These are phyloP conservation scores for Australoheros scitulus DNA, from an alignment of 2,113 vertebrate species.

Conservation along the genomic window DNA sequence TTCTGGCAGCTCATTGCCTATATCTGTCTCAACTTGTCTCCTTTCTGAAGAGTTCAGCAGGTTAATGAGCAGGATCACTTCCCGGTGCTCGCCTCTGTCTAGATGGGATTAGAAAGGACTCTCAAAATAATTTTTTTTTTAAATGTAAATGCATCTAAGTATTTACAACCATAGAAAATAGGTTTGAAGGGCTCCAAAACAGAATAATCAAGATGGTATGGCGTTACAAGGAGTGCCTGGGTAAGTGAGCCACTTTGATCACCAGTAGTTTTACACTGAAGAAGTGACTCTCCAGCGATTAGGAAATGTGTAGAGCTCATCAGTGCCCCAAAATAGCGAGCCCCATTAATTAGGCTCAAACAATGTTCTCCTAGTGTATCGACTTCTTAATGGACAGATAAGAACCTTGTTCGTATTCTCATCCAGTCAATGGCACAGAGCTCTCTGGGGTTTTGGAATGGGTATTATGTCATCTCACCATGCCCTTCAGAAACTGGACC, in stretches of 20 bases:
- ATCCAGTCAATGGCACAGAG: conserved; percentile 76
- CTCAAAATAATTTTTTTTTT: too few relatives aligned
- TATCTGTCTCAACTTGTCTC: conserved; percentile 68
- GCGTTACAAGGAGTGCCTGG: not conserved
- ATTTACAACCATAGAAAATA: not conserved
- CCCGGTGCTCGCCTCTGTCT: conserved; percentile 28
- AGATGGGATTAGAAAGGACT: conserved; percentile 10
- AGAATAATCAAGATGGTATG: not conserved
- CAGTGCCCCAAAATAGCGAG: conserved; percentile 67
- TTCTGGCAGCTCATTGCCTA: conserved; percentile 55
- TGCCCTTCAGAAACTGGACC: conserved; percentile 78
- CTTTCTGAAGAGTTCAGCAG: conserved; percentile 67
- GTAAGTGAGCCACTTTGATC: conserved; percentile 66
- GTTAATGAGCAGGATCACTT: conserved; percentile 63
- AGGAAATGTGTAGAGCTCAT: conserved; percentile 73
- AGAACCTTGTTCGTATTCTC: conserved; percentile 79
- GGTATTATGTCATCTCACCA: conserved; percentile 79
- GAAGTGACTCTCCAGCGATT: conserved; percentile 73
- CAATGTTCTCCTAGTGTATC: conserved; percentile 78
- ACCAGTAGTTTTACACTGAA: conserved; percentile 66
- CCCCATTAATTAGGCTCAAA: conserved; percentile 82
- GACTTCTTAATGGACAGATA: conserved; percentile 83
- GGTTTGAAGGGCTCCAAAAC: conserved; percentile 7
- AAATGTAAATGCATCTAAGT: not conserved
- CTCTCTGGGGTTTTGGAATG: conserved; percentile 67